phyloP scores from a whole-genome alignment of 2,888 invertebrate species.

The Blastobasis lacticolella region DNA sequence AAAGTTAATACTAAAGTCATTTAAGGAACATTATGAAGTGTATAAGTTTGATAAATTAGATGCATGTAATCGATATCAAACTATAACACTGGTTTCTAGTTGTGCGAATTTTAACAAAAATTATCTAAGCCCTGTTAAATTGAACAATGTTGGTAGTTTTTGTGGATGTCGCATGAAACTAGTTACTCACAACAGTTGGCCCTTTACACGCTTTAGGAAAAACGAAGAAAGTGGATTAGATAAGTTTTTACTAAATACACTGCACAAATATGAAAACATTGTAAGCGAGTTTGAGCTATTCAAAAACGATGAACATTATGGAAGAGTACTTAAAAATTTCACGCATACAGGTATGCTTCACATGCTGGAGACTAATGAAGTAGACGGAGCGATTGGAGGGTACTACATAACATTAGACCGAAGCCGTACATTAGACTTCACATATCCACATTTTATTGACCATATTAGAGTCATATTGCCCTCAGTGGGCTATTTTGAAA shows the following conservation, averaged over 20 bases:
- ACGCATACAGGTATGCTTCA: conserved; percentile 16
- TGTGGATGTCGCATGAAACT: conserved; percentile 19
- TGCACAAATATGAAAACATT: conserved; percentile 18
- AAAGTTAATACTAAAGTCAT: conserved; percentile 9
- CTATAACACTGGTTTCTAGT: background rate
- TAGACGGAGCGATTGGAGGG: conserved; percentile 28
- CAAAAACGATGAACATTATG: conserved; percentile 21
- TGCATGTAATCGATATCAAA: conserved; percentile 8
- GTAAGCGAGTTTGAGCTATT: conserved; percentile 19
- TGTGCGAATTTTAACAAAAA: conserved; percentile 6
- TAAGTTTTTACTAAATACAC: conserved; percentile 18
- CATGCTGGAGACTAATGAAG: conserved; percentile 18
- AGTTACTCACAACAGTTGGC: conserved; percentile 22
- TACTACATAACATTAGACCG: conserved; percentile 11
- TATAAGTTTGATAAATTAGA: conserved; percentile 12
- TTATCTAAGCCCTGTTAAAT: background rate
- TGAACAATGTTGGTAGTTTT: background rate
- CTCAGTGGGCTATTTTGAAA: conserved; percentile 5
- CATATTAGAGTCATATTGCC: conserved; percentile 10
- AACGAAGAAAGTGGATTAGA: conserved; percentile 17
- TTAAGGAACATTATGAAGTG: conserved; percentile 10
- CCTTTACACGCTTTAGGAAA: conserved; percentile 20
- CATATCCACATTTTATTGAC: conserved; percentile 13
- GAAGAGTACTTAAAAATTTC: conserved; percentile 18
- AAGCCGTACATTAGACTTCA: conserved; percentile 8